These are phyloP conservation scores for Stenoptilia bipunctidactyla DNA, from an alignment of 2,888 invertebrate genomes.

Conservation along the genomic window DNA sequence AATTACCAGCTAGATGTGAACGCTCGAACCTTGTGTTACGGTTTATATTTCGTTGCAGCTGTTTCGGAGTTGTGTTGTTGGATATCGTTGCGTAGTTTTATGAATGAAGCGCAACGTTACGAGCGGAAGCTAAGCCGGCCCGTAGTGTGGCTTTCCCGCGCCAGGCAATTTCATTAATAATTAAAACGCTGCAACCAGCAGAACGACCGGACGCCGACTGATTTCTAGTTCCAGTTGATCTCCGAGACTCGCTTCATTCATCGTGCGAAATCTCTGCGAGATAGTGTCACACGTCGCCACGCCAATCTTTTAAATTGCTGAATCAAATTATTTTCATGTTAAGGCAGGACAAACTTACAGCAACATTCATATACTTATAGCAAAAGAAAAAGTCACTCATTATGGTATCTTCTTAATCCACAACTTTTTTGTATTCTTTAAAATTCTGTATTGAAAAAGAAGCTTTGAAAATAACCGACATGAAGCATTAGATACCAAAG, in stretches of 20 bases:
- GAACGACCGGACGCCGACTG: slow-evolving; percentile 66
- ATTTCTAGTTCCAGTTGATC: slow-evolving; percentile 66
- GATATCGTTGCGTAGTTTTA: slow-evolving; percentile 37
- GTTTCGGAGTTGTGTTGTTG: slow-evolving; percentile 24
- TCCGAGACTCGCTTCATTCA: slow-evolving; percentile 7
- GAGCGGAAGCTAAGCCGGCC: slow-evolving; percentile 63
- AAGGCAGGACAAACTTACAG: too few species aligned
- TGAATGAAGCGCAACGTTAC: slow-evolving; percentile 68
- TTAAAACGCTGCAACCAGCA: slow-evolving; percentile 61
- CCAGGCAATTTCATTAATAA: slow-evolving; percentile 68
- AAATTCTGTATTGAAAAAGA: too few species aligned
- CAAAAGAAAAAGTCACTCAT: too few species aligned
- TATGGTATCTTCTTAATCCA: too few species aligned
- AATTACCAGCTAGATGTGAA: background rate
- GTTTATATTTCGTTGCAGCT: slow-evolving; percentile 16
- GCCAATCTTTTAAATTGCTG: too few species aligned
- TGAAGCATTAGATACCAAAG: too few species aligned
- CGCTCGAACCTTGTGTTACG: background rate
- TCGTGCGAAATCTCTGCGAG: too few species aligned
- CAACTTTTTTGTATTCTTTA: too few species aligned
- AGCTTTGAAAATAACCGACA: too few species aligned
- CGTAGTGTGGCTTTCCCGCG: slow-evolving; percentile 67
- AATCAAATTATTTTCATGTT: too few species aligned
- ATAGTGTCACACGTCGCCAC: too few species aligned
- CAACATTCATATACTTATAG: too few species aligned